Percentiles rank a stretch among this genome's conserved stretches.
These are phyloP conservation scores for Leptura quadrifasciata DNA, from an alignment of 2,888 invertebrate species.

Conservation along the genomic window DNA sequence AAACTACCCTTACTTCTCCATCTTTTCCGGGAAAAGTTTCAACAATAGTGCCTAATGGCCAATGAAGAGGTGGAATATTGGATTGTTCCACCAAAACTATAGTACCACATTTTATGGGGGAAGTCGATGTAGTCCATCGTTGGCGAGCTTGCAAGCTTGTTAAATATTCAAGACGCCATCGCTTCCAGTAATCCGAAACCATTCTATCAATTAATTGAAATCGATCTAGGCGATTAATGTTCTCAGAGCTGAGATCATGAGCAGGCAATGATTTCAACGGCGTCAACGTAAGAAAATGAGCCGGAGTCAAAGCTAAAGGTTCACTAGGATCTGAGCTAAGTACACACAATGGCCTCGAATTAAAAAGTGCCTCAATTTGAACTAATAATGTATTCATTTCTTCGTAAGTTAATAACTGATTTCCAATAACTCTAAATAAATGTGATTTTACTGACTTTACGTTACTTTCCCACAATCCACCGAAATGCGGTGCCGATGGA, in stretches of 20 bases:
- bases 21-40: too few relatives aligned
- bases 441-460: constrained; percentile 37
- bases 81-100: too few relatives aligned
- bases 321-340: constrained; percentile 12
- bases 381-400: constrained; percentile 28
- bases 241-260: constrained; percentile 2
- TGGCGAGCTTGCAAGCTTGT: constrained; percentile 20
- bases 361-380: constrained; percentile 24
- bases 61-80: too few relatives aligned
- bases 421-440: constrained; percentile 2
- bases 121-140: constrained; percentile 16
- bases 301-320: constrained; percentile 31
- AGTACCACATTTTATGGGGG: too few relatives aligned
- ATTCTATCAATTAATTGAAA: constrained; percentile 33
- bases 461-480: constrained; percentile 34
- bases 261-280: constrained; percentile 21
- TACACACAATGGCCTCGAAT: constrained; percentile 8
- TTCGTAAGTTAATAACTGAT: constrained; percentile 38
- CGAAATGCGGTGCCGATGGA: constrained; percentile 24
- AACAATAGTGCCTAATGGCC: too few relatives aligned
- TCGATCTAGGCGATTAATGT: constrained; percentile 29
- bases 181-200: too few relatives aligned
- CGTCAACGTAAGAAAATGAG: constrained; percentile 30
- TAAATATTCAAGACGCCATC: constrained; percentile 31
- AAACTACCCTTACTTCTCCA: too few relatives aligned